These are phyloP conservation scores for Hedychridium roseum DNA, from an alignment of 2,888 invertebrate genomes.

Conservation along the genomic window DNA sequence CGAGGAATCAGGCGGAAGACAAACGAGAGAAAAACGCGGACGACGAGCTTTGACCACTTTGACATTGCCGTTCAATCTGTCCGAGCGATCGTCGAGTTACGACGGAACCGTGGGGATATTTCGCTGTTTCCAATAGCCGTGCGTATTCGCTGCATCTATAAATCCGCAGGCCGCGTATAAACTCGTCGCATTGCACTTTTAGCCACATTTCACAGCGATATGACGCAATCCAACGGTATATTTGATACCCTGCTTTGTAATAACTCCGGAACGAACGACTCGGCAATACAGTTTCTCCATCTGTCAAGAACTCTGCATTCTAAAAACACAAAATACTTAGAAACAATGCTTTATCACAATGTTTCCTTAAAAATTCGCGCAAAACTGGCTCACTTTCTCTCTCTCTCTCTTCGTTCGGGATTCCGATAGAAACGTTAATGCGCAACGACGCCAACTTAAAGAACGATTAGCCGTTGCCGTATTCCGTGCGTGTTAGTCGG, in stretches of 20 bases:
- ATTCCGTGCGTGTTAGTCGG: too few species aligned
- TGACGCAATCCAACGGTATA: slow-evolving; percentile 23
- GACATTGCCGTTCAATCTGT: too few species aligned
- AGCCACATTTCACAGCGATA: slow-evolving; percentile 13
- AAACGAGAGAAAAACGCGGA: slow-evolving; percentile 4
- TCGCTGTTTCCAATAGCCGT: slow-evolving; percentile 32
- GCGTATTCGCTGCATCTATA: slow-evolving; percentile 29
- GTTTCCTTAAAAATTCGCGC: too few species aligned
- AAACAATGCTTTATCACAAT: too few species aligned
- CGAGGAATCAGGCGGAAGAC: background rate
- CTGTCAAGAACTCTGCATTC: too few species aligned
- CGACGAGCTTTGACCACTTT: slow-evolving; percentile 19
- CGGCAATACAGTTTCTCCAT: too few species aligned
- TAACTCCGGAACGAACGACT: slow-evolving; percentile 21
- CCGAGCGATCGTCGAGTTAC: slow-evolving; percentile 24
- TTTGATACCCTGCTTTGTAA: slow-evolving; percentile 22
- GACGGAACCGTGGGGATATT: slow-evolving; percentile 26
- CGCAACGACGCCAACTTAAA: too few species aligned
- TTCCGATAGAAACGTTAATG: too few species aligned
- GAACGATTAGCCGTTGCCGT: too few species aligned
- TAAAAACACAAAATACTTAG: too few species aligned
- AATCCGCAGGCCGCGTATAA: slow-evolving; percentile 24
- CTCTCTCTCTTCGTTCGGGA: too few species aligned
- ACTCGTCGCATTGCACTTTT: background rate
- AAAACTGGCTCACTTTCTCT: too few species aligned